These are phyloP conservation scores for Gopherus flavomarginatus DNA, from an alignment of 2,113 vertebrate genomes.

Conservation along the genomic window DNA sequence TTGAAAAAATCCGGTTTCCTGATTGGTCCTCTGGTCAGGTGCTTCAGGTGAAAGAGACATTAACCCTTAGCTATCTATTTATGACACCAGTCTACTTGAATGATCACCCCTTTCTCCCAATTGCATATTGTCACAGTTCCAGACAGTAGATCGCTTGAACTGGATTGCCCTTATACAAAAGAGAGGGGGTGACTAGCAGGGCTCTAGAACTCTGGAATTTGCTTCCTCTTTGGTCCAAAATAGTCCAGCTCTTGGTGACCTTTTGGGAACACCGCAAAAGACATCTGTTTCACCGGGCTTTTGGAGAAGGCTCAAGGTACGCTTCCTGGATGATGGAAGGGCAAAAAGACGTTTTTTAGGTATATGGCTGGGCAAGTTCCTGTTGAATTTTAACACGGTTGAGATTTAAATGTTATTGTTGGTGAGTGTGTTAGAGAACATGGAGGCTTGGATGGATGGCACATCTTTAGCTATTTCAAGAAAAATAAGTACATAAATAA, in stretches of 20 bases:
- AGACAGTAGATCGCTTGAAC: neutral
- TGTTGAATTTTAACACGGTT: neutral
- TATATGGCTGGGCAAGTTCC: neutral
- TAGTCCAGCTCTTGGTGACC: neutral
- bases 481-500: constrained; percentile 7
- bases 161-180: neutral
- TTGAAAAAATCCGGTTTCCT: no score
- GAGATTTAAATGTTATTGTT: neutral
- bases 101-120: neutral
- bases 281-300: neutral
- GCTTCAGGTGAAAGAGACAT: no score
- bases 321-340: neutral
- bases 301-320: neutral
- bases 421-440: neutral
- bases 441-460: neutral
- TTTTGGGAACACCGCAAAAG: neutral
- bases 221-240: neutral
- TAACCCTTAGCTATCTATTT: no score
- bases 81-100: neutral
- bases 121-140: neutral
- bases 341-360: neutral
- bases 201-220: neutral
- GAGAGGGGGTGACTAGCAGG: neutral
- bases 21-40: no score
- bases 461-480: constrained; percentile 12